Evolutionary conservation across 2,797 vertebrate species (phyloP).

Genomic region (Heliangelus exortis): DNA sequence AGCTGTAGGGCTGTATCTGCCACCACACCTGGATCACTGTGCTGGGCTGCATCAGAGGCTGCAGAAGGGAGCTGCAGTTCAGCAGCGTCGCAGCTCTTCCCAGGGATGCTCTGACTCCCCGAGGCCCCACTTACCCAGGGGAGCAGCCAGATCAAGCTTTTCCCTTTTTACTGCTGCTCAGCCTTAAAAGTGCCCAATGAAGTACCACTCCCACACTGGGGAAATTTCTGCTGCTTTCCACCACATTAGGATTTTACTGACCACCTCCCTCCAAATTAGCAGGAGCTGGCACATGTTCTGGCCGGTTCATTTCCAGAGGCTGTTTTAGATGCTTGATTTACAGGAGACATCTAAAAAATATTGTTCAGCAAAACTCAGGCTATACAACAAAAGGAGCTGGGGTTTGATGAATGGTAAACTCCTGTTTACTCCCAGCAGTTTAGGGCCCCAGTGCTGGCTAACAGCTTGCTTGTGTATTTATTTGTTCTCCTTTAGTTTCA

Average conservation of each 20-base stretch:
- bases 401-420: neutral
- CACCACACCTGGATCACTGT: accelerated
- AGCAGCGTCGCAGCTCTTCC: neutral
- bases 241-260: neutral
- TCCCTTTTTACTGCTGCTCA: neutral
- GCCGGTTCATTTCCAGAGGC: neutral
- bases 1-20: neutral
- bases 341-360: neutral
- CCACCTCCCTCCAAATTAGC: neutral
- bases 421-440: neutral
- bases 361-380: neutral
- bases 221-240: neutral
- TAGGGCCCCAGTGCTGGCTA: neutral
- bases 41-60: neutral
- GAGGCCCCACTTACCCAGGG: neutral
- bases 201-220: accelerated
- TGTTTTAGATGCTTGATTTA: neutral
- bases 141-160: neutral
- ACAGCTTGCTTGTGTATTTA: neutral
- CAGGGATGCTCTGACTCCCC: accelerated
- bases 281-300: neutral
- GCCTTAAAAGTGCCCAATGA: neutral
- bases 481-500: neutral
- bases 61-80: neutral
- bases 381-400: neutral